phyloP scores from a whole-genome alignment of 2,113 vertebrate species.

The Vireo altiloquus region DNA sequence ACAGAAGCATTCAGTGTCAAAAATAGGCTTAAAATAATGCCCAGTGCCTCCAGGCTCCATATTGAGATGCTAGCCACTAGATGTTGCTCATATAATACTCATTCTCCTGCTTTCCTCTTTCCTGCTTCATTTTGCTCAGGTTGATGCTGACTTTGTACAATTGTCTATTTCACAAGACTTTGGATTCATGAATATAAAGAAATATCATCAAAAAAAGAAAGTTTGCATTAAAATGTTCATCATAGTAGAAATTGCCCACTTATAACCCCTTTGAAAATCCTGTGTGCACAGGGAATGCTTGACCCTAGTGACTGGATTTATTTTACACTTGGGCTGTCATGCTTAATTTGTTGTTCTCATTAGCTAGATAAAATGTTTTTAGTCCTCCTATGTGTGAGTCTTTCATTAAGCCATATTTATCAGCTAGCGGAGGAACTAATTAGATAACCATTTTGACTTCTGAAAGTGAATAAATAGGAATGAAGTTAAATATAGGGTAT shows the following conservation, averaged over 20 bases:
- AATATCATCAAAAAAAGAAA: not conserved
- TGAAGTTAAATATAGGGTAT: not conserved
- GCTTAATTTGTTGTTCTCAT: not conserved
- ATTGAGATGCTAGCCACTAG: slow-evolving; percentile 44
- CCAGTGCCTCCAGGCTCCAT: not conserved
- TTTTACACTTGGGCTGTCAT: not conserved
- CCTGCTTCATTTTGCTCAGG: not conserved
- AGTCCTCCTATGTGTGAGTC: not conserved
- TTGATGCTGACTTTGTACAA: not conserved
- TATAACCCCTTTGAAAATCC: not conserved
- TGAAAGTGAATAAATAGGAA: not conserved
- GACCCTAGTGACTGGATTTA: not conserved
- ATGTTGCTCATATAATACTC: slow-evolving; percentile 45
- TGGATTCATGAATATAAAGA: not conserved
- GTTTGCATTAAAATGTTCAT: not conserved
- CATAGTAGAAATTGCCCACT: not conserved
- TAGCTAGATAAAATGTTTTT: not conserved
- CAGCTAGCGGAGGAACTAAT: not conserved
- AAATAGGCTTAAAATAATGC: not conserved
- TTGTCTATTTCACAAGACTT: not conserved
- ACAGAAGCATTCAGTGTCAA: not conserved
- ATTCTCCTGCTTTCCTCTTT: not conserved
- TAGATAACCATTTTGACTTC: not conserved
- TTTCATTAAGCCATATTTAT: not conserved
- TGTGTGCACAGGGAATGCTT: not conserved